These are phyloP conservation scores for Pardosa pseudoannulata DNA, from an alignment of 2,888 invertebrate genomes.

Conservation along the genomic window DNA sequence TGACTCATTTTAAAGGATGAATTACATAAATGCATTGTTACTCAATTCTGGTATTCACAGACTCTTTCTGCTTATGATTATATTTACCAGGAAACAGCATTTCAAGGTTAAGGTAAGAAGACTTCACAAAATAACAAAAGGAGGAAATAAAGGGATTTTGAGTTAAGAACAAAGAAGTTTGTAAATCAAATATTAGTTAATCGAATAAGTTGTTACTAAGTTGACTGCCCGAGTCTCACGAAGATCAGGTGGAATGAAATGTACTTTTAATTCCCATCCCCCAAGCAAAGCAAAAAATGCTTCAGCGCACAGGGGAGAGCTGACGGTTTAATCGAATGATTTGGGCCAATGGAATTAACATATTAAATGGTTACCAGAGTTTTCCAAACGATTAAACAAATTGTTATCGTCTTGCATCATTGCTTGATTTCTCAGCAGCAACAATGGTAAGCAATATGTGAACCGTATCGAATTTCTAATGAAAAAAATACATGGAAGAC, in stretches of 20 bases:
- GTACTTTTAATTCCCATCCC: not conserved
- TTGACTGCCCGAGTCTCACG: not conserved
- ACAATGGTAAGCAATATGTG: not conserved
- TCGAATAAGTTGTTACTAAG: not conserved
- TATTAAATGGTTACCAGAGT: not conserved
- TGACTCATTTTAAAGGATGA: too few species aligned
- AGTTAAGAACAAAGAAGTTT: too few species aligned
- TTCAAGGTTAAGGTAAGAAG: too few species aligned
- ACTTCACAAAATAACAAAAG: too few species aligned
- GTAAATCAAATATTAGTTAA: too few species aligned
- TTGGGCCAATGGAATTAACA: not conserved
- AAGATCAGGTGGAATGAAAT: not conserved
- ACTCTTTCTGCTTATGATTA: too few species aligned
- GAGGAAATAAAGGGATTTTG: too few species aligned
- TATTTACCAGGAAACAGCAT: too few species aligned
- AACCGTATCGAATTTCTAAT: slow-evolving; percentile 8
- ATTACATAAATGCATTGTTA: too few species aligned
- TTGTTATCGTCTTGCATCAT: not conserved
- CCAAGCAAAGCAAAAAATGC: not conserved
- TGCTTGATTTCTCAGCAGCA: not conserved
- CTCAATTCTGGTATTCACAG: too few species aligned
- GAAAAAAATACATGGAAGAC: too few species aligned
- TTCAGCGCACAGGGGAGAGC: not conserved
- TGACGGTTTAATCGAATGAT: not conserved
- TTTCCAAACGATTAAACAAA: slow-evolving; percentile 9